These are phyloP conservation scores for Pyrrhia umbra DNA, from an alignment of 2,888 invertebrate species.

Conservation along the genomic window DNA sequence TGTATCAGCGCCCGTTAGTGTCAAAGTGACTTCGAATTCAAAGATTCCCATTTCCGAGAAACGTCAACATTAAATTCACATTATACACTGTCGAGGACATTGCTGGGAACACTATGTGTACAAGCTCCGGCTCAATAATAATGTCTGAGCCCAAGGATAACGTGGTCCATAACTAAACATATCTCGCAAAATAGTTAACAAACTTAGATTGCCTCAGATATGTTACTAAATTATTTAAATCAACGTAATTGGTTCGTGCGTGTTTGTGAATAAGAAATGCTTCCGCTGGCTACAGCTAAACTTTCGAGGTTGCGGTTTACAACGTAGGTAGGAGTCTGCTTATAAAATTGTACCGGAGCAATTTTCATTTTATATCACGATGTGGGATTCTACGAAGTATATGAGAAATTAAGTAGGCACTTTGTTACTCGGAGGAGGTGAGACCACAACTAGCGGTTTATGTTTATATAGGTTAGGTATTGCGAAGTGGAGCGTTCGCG, in stretches of 20 bases:
- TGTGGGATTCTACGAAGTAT: slow-evolving; percentile 44
- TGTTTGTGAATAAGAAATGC: slow-evolving; percentile 77
- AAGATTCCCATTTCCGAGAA: background rate
- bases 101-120: background rate
- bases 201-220: slow-evolving; percentile 63
- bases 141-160: background rate
- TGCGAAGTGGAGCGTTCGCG: slow-evolving; percentile 38
- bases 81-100: background rate
- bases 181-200: slow-evolving; percentile 52
- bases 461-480: slow-evolving; percentile 56
- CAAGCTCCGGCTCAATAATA: slow-evolving; percentile 8
- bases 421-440: slow-evolving; percentile 51
- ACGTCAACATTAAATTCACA: slow-evolving; percentile 8
- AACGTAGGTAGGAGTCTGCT: slow-evolving; percentile 55
- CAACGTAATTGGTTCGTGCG: slow-evolving; percentile 77
- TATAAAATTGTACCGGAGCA: slow-evolving; percentile 66
- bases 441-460: slow-evolving; percentile 60
- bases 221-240: slow-evolving; percentile 74
- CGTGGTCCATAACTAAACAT: slow-evolving; percentile 27
- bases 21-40: slow-evolving; percentile 36
- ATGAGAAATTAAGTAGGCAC: slow-evolving; percentile 65
- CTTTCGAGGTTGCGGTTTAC: slow-evolving; percentile 66
- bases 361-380: slow-evolving; percentile 67
- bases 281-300: slow-evolving; percentile 65
- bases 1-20: slow-evolving; percentile 19